Evolutionary conservation across 2,888 invertebrate species (phyloP).

Genomic region (Temnothorax rugatulus): DNA sequence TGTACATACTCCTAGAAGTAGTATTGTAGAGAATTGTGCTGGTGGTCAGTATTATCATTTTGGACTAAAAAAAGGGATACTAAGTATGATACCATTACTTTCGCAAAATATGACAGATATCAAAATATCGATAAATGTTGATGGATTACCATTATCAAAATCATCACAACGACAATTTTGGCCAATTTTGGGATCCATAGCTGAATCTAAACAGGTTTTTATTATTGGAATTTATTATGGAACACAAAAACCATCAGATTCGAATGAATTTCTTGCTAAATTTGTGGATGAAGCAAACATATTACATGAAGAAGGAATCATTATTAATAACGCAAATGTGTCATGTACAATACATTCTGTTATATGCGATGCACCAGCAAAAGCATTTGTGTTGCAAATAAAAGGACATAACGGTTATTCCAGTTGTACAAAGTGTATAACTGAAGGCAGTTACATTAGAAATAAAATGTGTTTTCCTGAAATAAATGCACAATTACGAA

Average conservation of each 20-base stretch:
- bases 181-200: constrained; percentile 10
- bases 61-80: not conserved
- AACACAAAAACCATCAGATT: constrained; percentile 7
- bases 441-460: not conserved
- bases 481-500: not conserved
- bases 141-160: constrained; percentile 22
- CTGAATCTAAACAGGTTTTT: not conserved
- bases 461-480: not conserved
- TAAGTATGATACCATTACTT: not conserved
- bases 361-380: not conserved
- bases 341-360: not conserved
- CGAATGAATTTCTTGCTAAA: not conserved
- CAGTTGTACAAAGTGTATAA: not conserved
- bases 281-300: constrained; percentile 17
- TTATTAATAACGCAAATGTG: not conserved
- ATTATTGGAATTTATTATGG: constrained; percentile 25
- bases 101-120: not conserved
- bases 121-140: constrained; percentile 23
- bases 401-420: not conserved
- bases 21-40: not conserved
- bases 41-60: constrained; percentile 24
- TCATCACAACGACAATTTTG: constrained; percentile 26
- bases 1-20: constrained; percentile 18
- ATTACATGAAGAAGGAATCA: constrained; percentile 10
- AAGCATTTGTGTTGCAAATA: not conserved